A percentile compares a stretch with the other conserved stretches of the same genome.
These are phyloP conservation scores for Eristalis intricaria DNA, from an alignment of 2,888 invertebrate species.

Conservation along the genomic window DNA sequence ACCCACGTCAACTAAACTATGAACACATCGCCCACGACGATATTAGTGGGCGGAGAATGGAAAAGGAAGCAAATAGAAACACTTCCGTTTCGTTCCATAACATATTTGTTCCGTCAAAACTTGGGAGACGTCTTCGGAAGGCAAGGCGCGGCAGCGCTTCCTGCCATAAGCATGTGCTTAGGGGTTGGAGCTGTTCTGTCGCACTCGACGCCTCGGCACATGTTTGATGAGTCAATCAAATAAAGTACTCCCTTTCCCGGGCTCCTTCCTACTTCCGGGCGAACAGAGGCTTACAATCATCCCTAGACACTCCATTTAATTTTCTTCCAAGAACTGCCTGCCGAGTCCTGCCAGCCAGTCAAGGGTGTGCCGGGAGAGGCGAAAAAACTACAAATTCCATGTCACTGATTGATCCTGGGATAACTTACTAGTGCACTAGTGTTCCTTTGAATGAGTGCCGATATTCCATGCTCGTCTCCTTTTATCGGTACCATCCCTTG, in stretches of 20 bases:
- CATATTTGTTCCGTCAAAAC: slow-evolving; percentile 40
- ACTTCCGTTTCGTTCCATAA: slow-evolving; percentile 46
- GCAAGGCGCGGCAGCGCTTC: slow-evolving; percentile 5
- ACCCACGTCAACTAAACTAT: slow-evolving; percentile 21
- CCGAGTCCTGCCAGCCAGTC: not conserved
- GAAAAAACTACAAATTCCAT: slow-evolving; percentile 40
- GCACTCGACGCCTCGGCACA: slow-evolving; percentile 13
- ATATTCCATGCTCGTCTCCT: slow-evolving; percentile 30
- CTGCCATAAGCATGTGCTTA: slow-evolving; percentile 30
- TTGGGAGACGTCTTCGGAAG: not conserved
- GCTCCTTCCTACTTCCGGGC: not conserved
- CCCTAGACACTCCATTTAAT: slow-evolving; percentile 61
- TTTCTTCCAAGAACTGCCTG: slow-evolving; percentile 39
- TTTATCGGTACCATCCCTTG: slow-evolving; percentile 28
- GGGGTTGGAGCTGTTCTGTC: not conserved
- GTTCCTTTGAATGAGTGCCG: slow-evolving; percentile 45
- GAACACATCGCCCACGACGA: not conserved
- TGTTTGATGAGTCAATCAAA: slow-evolving; percentile 65
- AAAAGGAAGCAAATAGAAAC: slow-evolving; percentile 23
- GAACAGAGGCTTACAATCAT: slow-evolving; percentile 45
- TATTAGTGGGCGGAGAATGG: not conserved
- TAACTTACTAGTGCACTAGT: slow-evolving; percentile 45
- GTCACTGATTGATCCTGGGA: slow-evolving; percentile 66
- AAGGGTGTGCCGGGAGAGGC: not conserved
- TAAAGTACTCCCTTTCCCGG: slow-evolving; percentile 48